Conservation (phyloP, 1,140 invertebrate genomes). For the Achatina immaculata region DNA sequence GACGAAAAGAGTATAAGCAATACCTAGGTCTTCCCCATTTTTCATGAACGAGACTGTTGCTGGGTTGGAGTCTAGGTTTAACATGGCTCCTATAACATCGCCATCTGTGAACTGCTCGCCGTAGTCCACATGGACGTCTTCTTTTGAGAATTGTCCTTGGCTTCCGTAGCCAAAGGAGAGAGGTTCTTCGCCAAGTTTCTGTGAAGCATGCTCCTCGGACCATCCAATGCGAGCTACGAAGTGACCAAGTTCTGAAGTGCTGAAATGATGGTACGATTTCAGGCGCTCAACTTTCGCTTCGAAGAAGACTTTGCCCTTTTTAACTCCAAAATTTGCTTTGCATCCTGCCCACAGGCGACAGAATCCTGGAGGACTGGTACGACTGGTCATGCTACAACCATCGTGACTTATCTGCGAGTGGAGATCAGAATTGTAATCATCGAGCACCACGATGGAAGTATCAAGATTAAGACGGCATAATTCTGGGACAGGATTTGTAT, state of each 20-base stretch:
- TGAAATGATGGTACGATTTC: neutral
- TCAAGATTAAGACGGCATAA: too few species aligned
- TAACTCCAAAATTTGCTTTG: neutral
- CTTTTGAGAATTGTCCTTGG: too few species aligned
- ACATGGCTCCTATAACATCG: constrained; percentile 9
- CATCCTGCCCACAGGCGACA: neutral
- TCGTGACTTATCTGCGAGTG: neutral
- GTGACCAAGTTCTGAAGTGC: neutral
- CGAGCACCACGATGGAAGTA: neutral
- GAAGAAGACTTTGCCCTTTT: neutral
- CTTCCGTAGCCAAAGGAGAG: neutral
- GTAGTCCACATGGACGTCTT: neutral
- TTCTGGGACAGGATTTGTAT: too few species aligned
- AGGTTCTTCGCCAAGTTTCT: neutral
- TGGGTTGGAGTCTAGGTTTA: constrained; percentile 11
- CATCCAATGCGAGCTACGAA: neutral
- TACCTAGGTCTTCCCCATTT: neutral
- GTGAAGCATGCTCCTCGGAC: neutral
- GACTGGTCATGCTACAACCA: neutral
- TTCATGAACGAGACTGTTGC: neutral
- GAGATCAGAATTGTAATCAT: constrained; percentile 14
- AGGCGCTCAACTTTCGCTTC: neutral
- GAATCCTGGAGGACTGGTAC: neutral
- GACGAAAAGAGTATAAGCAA: too few species aligned
- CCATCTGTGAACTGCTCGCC: neutral